These are phyloP conservation scores for Coluber constrictor DNA, from an alignment of 2,797 vertebrate species.

Conservation along the genomic window DNA sequence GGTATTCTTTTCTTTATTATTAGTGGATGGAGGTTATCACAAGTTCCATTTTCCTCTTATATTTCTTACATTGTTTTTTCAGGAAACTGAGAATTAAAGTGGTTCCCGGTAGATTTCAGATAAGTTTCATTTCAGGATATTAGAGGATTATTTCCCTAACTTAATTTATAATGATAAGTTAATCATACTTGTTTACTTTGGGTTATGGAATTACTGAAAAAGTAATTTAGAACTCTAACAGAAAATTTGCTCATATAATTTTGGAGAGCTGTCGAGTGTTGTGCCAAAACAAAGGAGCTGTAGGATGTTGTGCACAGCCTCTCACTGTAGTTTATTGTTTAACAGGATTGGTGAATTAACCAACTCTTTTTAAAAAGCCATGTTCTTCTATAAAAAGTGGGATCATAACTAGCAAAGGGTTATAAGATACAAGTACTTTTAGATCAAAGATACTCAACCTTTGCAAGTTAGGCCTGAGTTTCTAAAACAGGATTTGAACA, in stretches of 20 bases:
- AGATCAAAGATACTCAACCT: not conserved
- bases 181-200: not conserved
- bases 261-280: not conserved
- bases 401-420: not conserved
- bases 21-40: not conserved
- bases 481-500: not conserved
- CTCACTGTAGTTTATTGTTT: not conserved
- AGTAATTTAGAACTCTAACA: not conserved
- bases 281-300: not conserved
- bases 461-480: not conserved
- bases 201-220: not conserved
- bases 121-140: not conserved
- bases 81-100: not conserved
- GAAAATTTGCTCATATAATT: not conserved
- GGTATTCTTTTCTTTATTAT: not conserved
- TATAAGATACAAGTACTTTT: not conserved
- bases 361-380: not conserved
- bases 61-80: not conserved
- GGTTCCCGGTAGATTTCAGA: not conserved
- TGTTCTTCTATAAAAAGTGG: not conserved
- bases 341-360: not conserved
- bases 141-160: not conserved
- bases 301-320: not conserved
- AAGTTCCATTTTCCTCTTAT: rapidly evolving
- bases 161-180: not conserved